Percentiles rank a stretch among this genome's conserved stretches.
Conservation (phyloP, 2,113 vertebrate species). For the Blennius ocellaris region DNA sequence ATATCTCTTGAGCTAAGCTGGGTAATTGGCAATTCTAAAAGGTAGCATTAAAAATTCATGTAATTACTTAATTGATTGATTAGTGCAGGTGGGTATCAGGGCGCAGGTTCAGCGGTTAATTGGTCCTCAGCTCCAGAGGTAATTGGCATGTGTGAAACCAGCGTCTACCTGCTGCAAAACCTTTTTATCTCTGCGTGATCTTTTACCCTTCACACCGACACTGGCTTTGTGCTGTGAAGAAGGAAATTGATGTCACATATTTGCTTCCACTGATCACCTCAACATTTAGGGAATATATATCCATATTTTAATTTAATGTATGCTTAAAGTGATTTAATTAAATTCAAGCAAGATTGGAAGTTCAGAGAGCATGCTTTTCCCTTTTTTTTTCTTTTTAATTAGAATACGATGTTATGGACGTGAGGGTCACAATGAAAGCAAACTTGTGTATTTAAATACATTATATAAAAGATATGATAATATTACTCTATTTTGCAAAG, state of each 20-base stretch:
- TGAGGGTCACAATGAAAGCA: too few species aligned
- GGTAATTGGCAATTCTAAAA: slow-evolving; percentile 76
- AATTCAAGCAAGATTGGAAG: too few species aligned
- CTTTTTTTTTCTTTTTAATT: too few species aligned
- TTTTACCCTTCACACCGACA: slow-evolving; percentile 41
- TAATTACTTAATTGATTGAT: slow-evolving; percentile 83
- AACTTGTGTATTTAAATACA: too few species aligned
- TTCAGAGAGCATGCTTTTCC: too few species aligned
- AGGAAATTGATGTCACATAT: slow-evolving; percentile 35
- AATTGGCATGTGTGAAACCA: slow-evolving; percentile 76
- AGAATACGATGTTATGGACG: too few species aligned
- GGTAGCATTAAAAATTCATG: slow-evolving; percentile 74
- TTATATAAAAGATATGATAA: too few species aligned
- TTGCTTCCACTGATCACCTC: slow-evolving; percentile 37
- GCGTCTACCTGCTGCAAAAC: slow-evolving; percentile 48
- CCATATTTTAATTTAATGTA: slow-evolving; percentile 21
- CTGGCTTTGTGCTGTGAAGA: slow-evolving; percentile 25
- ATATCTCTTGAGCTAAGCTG: slow-evolving; percentile 20
- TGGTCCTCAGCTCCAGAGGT: slow-evolving; percentile 72
- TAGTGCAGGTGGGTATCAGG: slow-evolving; percentile 70
- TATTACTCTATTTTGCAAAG: too few species aligned
- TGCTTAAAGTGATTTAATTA: slow-evolving; percentile 14
- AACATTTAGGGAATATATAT: neutral
- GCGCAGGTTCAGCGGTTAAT: slow-evolving; percentile 74
- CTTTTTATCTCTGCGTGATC: slow-evolving; percentile 62